phyloP scores from a whole-genome alignment of 2,113 vertebrate species.

The Oreochromis aureus region DNA sequence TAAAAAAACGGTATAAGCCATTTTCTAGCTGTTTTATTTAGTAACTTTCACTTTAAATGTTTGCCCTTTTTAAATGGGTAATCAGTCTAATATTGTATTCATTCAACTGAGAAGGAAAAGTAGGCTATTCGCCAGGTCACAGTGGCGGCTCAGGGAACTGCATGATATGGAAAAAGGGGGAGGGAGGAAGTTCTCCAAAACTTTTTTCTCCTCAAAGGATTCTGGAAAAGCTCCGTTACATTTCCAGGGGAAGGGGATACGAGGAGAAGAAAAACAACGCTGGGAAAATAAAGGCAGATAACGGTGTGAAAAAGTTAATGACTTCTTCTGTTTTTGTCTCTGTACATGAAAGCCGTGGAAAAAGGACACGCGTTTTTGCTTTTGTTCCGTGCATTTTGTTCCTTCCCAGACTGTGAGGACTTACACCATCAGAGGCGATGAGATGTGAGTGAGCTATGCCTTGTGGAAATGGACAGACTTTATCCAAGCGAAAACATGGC shows the following conservation, averaged over 20 bases:
- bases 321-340: not conserved
- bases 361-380: slow-evolving; percentile 4
- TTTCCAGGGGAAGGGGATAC: slow-evolving; percentile 36
- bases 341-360: slow-evolving; percentile 47
- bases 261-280: not conserved
- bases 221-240: slow-evolving; percentile 60
- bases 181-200: slow-evolving; percentile 69
- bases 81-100: not conserved
- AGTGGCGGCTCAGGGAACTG: slow-evolving; percentile 46
- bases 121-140: not conserved
- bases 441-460: slow-evolving; percentile 80
- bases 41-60: not conserved
- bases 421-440: slow-evolving; percentile 73
- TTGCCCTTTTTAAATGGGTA: not conserved
- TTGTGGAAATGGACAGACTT: slow-evolving; percentile 79
- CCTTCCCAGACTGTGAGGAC: slow-evolving; percentile 57
- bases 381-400: slow-evolving; percentile 14
- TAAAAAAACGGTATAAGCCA: not conserved
- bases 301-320: not conserved
- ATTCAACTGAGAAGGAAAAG: not conserved
- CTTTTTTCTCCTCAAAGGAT: slow-evolving; percentile 40
- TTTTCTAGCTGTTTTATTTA: not conserved
- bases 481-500: slow-evolving; percentile 79
- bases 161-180: slow-evolving; percentile 27
- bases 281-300: not conserved